Evolutionary conservation across 2,888 invertebrate genomes (phyloP).

Genomic region (Agrotis segetum): DNA sequence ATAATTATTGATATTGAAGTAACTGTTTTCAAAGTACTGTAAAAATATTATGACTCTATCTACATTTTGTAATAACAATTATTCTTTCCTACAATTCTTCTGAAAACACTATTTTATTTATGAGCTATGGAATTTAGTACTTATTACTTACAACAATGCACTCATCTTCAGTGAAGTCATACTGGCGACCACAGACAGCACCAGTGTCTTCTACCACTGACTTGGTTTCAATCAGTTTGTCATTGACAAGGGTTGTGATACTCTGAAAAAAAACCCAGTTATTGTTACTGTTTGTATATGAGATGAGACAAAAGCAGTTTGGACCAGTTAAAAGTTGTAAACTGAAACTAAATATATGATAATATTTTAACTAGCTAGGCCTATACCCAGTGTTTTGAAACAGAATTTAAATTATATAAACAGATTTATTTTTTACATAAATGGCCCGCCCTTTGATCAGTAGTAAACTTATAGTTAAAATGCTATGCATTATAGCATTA

Average conservation of each 20-base stretch:
- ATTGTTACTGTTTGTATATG: background rate
- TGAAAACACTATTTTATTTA: background rate
- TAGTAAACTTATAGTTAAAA: too few species aligned
- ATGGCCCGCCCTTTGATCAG: too few species aligned
- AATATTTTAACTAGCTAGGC: too few species aligned
- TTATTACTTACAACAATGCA: slow-evolving; percentile 82
- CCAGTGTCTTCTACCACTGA: slow-evolving; percentile 82
- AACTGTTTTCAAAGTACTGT: too few species aligned
- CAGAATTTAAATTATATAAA: background rate
- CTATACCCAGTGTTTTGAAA: background rate
- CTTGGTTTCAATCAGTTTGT: slow-evolving; percentile 85
- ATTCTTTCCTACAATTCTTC: background rate
- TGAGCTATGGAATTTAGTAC: background rate
- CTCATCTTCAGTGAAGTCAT: slow-evolving; percentile 83
- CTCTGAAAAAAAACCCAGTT: slow-evolving; percentile 83
- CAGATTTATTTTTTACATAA: too few species aligned
- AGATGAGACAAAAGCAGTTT: background rate
- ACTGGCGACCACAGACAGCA: slow-evolving; percentile 81
- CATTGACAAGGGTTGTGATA: slow-evolving; percentile 88
- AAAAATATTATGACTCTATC: background rate
- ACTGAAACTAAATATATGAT: too few species aligned
- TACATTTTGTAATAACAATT: background rate
- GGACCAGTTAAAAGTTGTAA: background rate
- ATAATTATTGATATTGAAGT: too few species aligned
- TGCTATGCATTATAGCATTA: too few species aligned